A percentile compares a stretch with the other conserved stretches of the same genome.
These are phyloP conservation scores for Galerucella pusilla DNA, from an alignment of 2,888 invertebrate species.

Conservation along the genomic window DNA sequence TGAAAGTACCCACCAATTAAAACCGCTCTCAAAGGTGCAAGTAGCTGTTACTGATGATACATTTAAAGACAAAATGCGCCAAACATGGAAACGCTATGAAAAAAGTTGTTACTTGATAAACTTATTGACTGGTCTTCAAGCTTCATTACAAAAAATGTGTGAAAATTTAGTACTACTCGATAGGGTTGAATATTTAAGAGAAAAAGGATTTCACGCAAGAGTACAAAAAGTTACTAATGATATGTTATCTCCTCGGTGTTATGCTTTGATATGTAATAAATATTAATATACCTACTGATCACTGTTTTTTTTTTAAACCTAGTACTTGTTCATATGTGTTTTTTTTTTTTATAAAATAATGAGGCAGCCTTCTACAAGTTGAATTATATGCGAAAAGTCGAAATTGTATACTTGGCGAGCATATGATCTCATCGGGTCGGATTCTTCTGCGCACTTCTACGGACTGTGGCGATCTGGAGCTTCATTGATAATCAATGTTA, in stretches of 20 bases:
- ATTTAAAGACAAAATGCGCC: slow-evolving; percentile 54
- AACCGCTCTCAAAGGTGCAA: slow-evolving; percentile 24
- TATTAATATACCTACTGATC: slow-evolving; percentile 7
- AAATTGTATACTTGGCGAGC: no score
- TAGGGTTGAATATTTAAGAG: slow-evolving; percentile 66
- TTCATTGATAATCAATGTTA: no score
- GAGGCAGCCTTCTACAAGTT: no score
- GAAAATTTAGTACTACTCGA: slow-evolving; percentile 70
- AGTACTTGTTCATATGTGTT: no score
- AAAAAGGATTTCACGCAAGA: slow-evolving; percentile 63
- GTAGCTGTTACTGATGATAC: slow-evolving; percentile 38
- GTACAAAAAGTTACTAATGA: slow-evolving; percentile 73
- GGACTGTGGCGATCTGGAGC: no score
- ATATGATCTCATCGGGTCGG: no score
- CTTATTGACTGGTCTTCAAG: slow-evolving; percentile 67
- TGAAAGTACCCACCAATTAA: slow-evolving; percentile 52
- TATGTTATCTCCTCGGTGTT: slow-evolving; percentile 74
- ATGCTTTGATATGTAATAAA: slow-evolving; percentile 60
- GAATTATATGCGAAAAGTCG: no score
- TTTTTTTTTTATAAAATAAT: no score
- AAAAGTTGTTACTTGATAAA: slow-evolving; percentile 61
- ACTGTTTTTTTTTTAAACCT: background rate
- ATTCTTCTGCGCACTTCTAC: no score
- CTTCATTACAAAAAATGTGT: slow-evolving; percentile 68
- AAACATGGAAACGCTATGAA: slow-evolving; percentile 58